Evolutionary conservation across 2,113 vertebrate species (phyloP).

Genomic region (Dasyurus viverrinus): DNA sequence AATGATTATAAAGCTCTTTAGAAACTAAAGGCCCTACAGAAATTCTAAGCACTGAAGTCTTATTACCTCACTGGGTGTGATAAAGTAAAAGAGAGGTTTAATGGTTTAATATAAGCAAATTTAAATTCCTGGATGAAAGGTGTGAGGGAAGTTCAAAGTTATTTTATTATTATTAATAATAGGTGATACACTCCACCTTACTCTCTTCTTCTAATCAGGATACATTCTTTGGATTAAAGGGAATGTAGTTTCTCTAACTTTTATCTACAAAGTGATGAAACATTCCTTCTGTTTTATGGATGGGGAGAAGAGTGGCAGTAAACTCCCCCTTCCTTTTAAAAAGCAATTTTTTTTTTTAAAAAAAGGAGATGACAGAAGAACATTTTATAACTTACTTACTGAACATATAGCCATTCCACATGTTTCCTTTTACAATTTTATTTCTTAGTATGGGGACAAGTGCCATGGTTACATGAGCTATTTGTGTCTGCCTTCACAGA

Average conservation of each 20-base stretch:
- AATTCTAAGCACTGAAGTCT: conserved; percentile 42
- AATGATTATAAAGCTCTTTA: conserved; percentile 53
- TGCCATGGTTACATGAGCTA: not conserved
- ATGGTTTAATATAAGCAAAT: conserved; percentile 51
- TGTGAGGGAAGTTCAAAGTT: conserved; percentile 62
- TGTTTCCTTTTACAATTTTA: conserved; percentile 5
- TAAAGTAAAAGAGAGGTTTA: conserved; percentile 64
- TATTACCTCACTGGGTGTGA: conserved; percentile 48
- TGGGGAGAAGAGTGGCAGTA: conserved; percentile 45
- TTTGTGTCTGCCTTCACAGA: not conserved
- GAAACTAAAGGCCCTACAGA: conserved; percentile 46
- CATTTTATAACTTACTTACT: conserved; percentile 41
- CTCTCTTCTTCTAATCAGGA: conserved; percentile 54
- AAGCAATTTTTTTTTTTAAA: conserved; percentile 23
- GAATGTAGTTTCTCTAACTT: conserved; percentile 45
- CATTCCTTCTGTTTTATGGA: conserved; percentile 69
- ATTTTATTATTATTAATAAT: conserved; percentile 70
- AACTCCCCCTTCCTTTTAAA: conserved; percentile 41
- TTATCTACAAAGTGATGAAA: conserved; percentile 60
- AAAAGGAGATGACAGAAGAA: conserved; percentile 24
- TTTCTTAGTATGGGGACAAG: not conserved
- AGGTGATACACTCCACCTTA: conserved; percentile 6
- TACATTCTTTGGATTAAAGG: conserved; percentile 70
- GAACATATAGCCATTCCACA: conserved; percentile 25
- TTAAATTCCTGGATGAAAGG: conserved; percentile 66